Percentiles rank a stretch among this genome's conserved stretches.
These are phyloP conservation scores for Riparia riparia DNA, from an alignment of 2,113 vertebrate genomes.

Conservation along the genomic window DNA sequence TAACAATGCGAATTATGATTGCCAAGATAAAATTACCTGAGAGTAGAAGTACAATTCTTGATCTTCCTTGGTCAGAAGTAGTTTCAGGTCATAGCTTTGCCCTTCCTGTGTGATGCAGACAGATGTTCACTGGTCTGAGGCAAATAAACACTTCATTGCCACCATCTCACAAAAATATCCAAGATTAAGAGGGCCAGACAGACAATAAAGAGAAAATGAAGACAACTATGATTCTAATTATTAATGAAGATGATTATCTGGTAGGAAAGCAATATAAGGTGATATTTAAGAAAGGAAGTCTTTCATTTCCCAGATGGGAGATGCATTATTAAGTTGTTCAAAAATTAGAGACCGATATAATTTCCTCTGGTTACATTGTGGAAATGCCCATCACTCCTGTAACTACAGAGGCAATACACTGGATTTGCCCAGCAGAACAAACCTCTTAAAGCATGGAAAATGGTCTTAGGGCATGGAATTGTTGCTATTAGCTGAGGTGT, in stretches of 20 bases:
- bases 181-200: background rate
- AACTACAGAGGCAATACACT: background rate
- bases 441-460: background rate
- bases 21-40: background rate
- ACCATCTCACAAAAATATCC: background rate
- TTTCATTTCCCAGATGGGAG: background rate
- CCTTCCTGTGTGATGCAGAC: background rate
- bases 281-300: background rate
- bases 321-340: background rate
- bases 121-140: background rate
- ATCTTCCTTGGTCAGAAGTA: background rate
- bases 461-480: background rate
- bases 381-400: background rate
- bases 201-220: background rate
- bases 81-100: background rate
- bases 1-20: rapidly evolving
- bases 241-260: background rate
- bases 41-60: background rate
- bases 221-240: background rate
- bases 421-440: background rate
- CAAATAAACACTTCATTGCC: background rate
- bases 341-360: background rate
- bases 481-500: background rate
- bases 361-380: background rate
- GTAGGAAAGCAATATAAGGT: background rate